Evolutionary conservation across 35 echinoderm and acorn worm species (phyloP), one percentile per base, ranked within the genome.

Genomic region (Apostichopus parvimensis): DNA sequence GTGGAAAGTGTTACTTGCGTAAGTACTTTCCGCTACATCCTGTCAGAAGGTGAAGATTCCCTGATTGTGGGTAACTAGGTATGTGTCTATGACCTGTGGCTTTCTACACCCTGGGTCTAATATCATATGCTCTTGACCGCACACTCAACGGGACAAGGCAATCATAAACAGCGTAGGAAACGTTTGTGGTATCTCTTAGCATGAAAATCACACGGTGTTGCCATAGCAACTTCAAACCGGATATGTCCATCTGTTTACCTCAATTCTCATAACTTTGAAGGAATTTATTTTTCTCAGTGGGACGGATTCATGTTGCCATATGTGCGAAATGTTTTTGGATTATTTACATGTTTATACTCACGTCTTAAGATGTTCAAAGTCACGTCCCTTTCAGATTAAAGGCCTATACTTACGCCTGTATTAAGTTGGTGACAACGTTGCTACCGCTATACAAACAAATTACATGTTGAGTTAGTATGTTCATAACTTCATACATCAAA

Each of bases 71-170:
- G 78, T 80, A 80, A 54, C 53, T 60, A 22, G 81, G 81, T 84
- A 84, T 84, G 34, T 45, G 81, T 59, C 55, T 59, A 84, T 84
- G 81, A 58, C 81, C 81, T 84, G 81, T 84, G 81, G 81, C 81
- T 84, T 58, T 75, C 17, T 59, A 56, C 22, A 58, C 81, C 81
- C 81, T 59, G 81, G 56, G 81, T 84, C 56, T 84, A 9, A 45
- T 12, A 55, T 84, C 81, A 84, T 55, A 75, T 84, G 13, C 81
- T 84, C 81, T 60, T 84, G 81, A 84, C 81, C 81, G 53, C 81
- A 84, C 53, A 59, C 81, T 56, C 81, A n/a, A 56, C 81, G 58
- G 55, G 81, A 84, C 81, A 58, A 59, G 57, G 81, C 15, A 84
- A 84, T 58, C 54, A 58, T 56, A 84, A 84, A 59, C 57, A 20